Base-by-base conservation (phyloP, 2,888 invertebrate genomes). In the Pammene fasciana region DNA sequence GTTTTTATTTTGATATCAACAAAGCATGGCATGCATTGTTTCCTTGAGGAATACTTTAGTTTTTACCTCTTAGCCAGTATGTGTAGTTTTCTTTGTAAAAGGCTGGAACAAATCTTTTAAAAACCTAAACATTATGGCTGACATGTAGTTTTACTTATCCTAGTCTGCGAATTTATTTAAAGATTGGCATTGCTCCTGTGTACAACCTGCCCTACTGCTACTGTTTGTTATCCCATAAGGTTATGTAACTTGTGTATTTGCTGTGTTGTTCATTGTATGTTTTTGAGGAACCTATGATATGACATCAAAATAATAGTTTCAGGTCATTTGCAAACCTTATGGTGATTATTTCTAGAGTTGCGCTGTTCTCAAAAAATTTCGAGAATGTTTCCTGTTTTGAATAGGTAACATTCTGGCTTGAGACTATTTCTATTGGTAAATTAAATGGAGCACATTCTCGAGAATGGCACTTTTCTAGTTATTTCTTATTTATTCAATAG, bases 1-100 rank as follows among this genome's bases (percentile, higher is more conserved):
- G 41, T 45, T 34, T 16, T 41, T 59, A 59, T 59, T 59, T 26
- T 34, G 34, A 46, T 59, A 13, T 18, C 26, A 59, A 45, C 45
- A 45, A 14, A 18, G n/a, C 26, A n/a, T 57, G 57, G 13, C 55
- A 45, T 45, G 10, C n/a, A 34, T 54, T 26, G 9, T 34, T 18
- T 13, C 8, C 26, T 59, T 46, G n/a, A 57, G 43, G 43, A 57
- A 59, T 10, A 34, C 0, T 13, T 26, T n/a, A 45, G 8, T 34
- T n/a, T 26, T 8, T 14, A n/a, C 14, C 10, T 55, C 36, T 26
- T 9, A 14, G 6, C 10, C 6, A 38, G 5, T 34, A 52, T 52
- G 0, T 9, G 11, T 55, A 38, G 43, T 43, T 14, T 55, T 26
- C 38, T 14, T 55, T 14, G n/a, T 38, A 36, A 38, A 36, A 46